Evolutionary conservation across 2,797 vertebrate species (phyloP), one percentile per base, ranked within the genome.

Genomic region (Pangasius larnaudii): DNA sequence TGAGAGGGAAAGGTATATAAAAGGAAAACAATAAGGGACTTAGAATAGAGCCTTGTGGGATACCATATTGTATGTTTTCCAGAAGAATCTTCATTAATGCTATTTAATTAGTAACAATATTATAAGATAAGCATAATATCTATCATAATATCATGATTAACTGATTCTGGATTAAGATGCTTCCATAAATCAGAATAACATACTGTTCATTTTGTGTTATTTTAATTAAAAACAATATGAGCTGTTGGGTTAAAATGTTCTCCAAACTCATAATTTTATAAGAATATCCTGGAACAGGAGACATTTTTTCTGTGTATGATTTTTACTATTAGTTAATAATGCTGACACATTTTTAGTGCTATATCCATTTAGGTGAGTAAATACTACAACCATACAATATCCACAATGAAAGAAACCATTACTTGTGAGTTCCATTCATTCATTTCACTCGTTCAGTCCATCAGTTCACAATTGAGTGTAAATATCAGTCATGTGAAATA

Each of bases 371-470:
- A 30, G 58, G 3, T 59, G 74, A 67, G 22, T 79, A 85, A 88
- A 84, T 77, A 77, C 56, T 30, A 79, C 19, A 85, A 79, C 71
- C 10, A 56, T 84, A 58, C 8, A 49, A 69, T 59, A 51, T 77
- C 10, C 61, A 53, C 13, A 77, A 22, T 65, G 22, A 51, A 79
- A 84, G 36, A 65, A 77, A 84, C 63, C 5, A 46, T 33, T 46
- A 72, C 8, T 59, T 58, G 0, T 11, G 19, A 36, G 65, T 71
- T 72, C 30, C 30, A 22, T 51, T 83, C 8, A 51, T 84, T 84
- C n/a, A 7, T 83, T 42, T 42, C 18, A 63, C 33, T 81, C 9
- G 39, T 65, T 65, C 59, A 9, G 58, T 46, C 7, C 24, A 46
- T 65, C 24, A 27, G 33, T 42, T 61, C 36, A 46, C 36, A 5